Conservation (phyloP, 2,888 invertebrate genomes). For the Plebejus anna region DNA sequence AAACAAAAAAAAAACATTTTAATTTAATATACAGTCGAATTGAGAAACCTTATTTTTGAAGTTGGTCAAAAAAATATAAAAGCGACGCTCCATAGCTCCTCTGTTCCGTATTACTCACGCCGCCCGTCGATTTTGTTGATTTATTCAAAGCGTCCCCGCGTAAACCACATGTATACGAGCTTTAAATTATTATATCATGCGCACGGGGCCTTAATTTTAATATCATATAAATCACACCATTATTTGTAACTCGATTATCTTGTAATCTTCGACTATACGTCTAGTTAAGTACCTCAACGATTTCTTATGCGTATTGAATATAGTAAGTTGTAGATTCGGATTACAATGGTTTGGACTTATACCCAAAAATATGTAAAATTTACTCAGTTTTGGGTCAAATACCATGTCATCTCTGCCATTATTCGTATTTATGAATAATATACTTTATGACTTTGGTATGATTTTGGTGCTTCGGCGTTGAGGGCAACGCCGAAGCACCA, state of each 20-base stretch:
- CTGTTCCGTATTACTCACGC: conserved; percentile 62
- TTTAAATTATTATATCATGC: conserved; percentile 17
- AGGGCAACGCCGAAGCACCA: too few species aligned
- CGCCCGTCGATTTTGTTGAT: conserved; percentile 78
- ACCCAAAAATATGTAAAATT: too few species aligned
- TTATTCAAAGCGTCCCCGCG: conserved; percentile 59
- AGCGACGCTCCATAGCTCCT: neutral
- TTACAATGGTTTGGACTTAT: too few species aligned
- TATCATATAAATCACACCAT: conserved; percentile 72
- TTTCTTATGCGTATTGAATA: neutral
- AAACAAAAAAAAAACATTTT: too few species aligned
- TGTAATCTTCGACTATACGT: conserved; percentile 33
- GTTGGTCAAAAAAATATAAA: neutral
- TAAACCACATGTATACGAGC: conserved; percentile 14
- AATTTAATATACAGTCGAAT: too few species aligned
- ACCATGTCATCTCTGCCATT: too few species aligned
- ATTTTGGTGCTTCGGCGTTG: too few species aligned
- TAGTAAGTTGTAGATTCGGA: neutral
- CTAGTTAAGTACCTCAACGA: neutral
- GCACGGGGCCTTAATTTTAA: neutral
- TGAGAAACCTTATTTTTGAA: too few species aligned
- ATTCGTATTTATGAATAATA: too few species aligned
- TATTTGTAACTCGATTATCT: conserved; percentile 60
- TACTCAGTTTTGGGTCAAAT: too few species aligned
- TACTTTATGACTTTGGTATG: too few species aligned